A percentile compares a stretch with the other conserved stretches of the same genome.
Evolutionary conservation across 1,140 invertebrate genomes (phyloP).

Genomic region (Cyrtorhinus lividipennis): DNA sequence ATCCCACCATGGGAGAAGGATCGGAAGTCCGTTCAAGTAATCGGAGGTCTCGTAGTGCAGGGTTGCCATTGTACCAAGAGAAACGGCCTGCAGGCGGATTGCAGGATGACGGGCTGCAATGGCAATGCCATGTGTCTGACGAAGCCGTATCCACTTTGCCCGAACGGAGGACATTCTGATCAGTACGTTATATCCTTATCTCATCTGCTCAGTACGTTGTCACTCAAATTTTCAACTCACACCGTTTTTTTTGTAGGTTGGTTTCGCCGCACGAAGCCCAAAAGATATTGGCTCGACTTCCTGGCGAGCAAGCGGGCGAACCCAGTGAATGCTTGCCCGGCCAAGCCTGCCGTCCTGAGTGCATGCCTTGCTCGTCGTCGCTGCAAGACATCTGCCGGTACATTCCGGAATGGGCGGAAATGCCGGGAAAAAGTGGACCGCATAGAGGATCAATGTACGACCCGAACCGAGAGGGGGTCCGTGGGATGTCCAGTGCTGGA

Average conservation of each 20-base stretch:
- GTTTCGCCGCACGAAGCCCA: background rate
- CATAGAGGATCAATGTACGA: background rate
- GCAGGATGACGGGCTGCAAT: slow-evolving; percentile 46
- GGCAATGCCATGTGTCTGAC: slow-evolving; percentile 48
- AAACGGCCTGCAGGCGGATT: slow-evolving; percentile 60
- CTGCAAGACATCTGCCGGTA: background rate
- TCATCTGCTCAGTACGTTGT: no score
- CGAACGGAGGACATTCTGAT: background rate
- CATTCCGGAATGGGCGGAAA: background rate
- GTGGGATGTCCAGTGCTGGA: background rate
- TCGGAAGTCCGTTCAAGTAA: background rate
- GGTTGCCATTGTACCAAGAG: slow-evolving; percentile 54
- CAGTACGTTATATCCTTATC: no score
- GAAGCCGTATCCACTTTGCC: slow-evolving; percentile 46
- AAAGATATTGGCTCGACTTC: background rate
- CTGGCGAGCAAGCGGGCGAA: background rate
- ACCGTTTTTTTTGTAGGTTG: background rate
- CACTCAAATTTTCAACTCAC: no score
- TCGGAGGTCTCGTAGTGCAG: background rate
- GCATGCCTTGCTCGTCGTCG: background rate
- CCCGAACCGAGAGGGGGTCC: background rate
- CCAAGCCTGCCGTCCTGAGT: background rate
- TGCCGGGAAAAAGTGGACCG: background rate
- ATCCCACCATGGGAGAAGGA: background rate
- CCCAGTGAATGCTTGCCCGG: background rate